Conservation (phyloP, 2,888 invertebrate species). For the Diplolepis rosae region DNA sequence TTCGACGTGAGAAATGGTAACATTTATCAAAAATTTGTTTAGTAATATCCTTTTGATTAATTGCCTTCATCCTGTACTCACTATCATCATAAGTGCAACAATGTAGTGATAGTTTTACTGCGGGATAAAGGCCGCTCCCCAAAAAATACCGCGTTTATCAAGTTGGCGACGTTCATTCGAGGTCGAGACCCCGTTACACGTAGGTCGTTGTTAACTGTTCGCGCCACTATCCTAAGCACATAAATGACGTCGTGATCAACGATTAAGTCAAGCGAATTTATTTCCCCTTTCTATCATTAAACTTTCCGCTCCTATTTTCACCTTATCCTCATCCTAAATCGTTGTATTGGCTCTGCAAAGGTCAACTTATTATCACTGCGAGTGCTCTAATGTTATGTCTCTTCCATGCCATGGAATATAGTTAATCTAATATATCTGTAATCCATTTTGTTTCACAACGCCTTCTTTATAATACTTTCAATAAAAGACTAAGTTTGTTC, state of each 20-base stretch:
- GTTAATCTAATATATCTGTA: too few species aligned
- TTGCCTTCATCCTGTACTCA: too few species aligned
- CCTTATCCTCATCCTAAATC: constrained; percentile 7
- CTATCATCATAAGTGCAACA: not conserved
- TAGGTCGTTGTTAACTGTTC: constrained; percentile 27
- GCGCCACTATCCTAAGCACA: constrained; percentile 15
- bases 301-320: not conserved
- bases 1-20: too few species aligned
- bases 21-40: too few species aligned
- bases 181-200: constrained; percentile 30
- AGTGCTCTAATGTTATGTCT: not conserved
- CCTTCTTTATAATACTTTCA: too few species aligned
- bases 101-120: not conserved
- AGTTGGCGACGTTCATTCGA: constrained; percentile 26
- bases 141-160: constrained; percentile 27
- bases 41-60: too few species aligned
- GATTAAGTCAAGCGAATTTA: constrained; percentile 12
- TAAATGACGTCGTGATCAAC: constrained; percentile 25
- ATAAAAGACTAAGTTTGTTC: too few species aligned
- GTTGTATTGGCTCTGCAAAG: not conserved
- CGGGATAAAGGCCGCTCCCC: constrained; percentile 15
- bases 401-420: not conserved
- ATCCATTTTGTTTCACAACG: too few species aligned
- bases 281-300: not conserved
- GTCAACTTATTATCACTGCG: not conserved